These are phyloP conservation scores for Hyperoodon ampullatus DNA, from an alignment of 2,113 vertebrate genomes.

Conservation along the genomic window DNA sequence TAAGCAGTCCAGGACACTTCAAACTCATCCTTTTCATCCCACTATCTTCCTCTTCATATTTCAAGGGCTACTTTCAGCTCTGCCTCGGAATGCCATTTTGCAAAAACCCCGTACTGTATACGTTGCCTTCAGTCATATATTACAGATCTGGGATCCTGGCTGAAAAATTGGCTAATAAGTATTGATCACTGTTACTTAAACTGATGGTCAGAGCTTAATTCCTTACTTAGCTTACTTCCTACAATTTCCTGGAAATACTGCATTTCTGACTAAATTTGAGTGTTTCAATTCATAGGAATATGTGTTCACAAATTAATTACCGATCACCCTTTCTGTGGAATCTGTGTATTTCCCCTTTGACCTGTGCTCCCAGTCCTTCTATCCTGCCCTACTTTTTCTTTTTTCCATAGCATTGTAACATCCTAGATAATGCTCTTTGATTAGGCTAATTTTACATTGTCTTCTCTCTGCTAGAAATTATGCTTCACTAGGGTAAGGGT, in stretches of 20 bases:
- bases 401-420: not conserved
- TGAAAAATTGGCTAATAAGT: not conserved
- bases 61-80: not conserved
- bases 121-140: not conserved
- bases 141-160: not conserved
- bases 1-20: not conserved
- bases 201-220: not conserved
- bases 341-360: not conserved
- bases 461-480: not conserved
- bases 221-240: not conserved
- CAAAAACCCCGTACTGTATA: not conserved
- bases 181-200: not conserved
- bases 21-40: not conserved
- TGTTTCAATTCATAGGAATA: not conserved
- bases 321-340: not conserved
- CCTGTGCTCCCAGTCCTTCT: not conserved
- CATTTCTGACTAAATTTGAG: not conserved
- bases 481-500: not conserved
- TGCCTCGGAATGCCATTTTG: not conserved
- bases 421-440: not conserved
- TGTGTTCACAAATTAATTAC: not conserved
- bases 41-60: slow-evolving; percentile 20
- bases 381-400: not conserved
- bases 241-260: not conserved
- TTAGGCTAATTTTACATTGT: not conserved